Evolutionary conservation across 2,797 vertebrate genomes (phyloP).

Genomic region (Coracias cyanogaster): DNA sequence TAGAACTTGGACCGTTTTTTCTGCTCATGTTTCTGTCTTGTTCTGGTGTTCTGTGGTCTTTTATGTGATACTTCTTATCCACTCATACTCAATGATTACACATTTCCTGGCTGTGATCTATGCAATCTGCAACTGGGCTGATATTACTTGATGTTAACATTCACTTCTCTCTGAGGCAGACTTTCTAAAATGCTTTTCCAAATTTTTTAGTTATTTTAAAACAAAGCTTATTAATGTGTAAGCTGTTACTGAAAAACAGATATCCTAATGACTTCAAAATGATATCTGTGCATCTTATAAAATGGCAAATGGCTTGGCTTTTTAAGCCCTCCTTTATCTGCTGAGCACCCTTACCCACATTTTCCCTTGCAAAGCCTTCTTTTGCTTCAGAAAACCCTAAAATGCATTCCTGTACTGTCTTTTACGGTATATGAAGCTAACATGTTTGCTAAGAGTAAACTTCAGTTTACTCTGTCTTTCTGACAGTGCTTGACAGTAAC

Average conservation of each 20-base stretch:
- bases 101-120: slow-evolving; percentile 21
- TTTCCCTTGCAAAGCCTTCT: neutral
- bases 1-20: neutral
- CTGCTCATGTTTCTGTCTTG: neutral
- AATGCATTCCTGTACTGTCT: neutral
- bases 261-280: neutral
- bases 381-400: neutral
- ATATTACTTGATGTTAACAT: neutral
- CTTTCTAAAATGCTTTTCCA: neutral
- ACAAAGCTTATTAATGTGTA: neutral
- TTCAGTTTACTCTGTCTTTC: neutral
- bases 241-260: neutral
- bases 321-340: neutral
- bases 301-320: neutral
- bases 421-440: neutral
- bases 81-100: neutral
- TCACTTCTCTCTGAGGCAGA: neutral
- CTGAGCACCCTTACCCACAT: neutral
- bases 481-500: neutral
- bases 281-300: neutral
- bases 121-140: neutral
- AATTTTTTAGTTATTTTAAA: neutral
- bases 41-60: slow-evolving; percentile 8
- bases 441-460: neutral
- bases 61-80: slow-evolving; percentile 7